Evolutionary conservation across 2,113 vertebrate genomes (phyloP), one percentile per base, ranked within the genome.

Genomic region (Bettongia penicillata): DNA sequence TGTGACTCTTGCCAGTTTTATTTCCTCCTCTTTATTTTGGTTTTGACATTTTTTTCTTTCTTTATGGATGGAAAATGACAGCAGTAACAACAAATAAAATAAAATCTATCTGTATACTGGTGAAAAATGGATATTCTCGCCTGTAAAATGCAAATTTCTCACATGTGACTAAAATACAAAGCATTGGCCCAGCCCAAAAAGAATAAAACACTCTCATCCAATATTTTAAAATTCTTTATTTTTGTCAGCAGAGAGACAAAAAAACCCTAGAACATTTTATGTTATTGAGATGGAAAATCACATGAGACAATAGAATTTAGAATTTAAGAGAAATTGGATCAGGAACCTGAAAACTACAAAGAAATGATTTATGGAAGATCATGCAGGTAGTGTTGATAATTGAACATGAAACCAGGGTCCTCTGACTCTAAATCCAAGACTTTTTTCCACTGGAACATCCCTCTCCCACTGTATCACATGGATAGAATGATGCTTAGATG

Each of bases 21-120:
- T 96, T 97, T 93, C 96, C 89, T 77, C 93, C 84, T 25, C 53
- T 97, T 96, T 98, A 95, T 96, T 97, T 97, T 94, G 97, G 57
- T 94, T 98, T 98, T 96, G 96, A 93, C 92, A 92, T 95, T 96
- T 91, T 97, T 91, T 97, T 96, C 57, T 61, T 53, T 84, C 53
- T 94, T 97, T 97, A 91, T 93, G 77, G 95, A 93, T 89, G 57
- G 57, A 51, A 53, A 96, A 95, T 96, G 93, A 91, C 93, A 53
- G 93, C 51, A 28, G 94, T 95, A 96, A 93, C 57, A 95, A 95
- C 93, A 94, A 92, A 97, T 94, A 93, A 16, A 95, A 95, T 94
- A 97, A 97, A 97, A 91, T 91, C 68, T 95, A 47, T 94, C 90
- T 61, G n/a, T 31, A 0, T 95, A 37, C 51, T 94, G 90, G 93